Evolutionary conservation across 2,113 vertebrate genomes (phyloP).

Genomic region (Pseudopipra pipra): DNA sequence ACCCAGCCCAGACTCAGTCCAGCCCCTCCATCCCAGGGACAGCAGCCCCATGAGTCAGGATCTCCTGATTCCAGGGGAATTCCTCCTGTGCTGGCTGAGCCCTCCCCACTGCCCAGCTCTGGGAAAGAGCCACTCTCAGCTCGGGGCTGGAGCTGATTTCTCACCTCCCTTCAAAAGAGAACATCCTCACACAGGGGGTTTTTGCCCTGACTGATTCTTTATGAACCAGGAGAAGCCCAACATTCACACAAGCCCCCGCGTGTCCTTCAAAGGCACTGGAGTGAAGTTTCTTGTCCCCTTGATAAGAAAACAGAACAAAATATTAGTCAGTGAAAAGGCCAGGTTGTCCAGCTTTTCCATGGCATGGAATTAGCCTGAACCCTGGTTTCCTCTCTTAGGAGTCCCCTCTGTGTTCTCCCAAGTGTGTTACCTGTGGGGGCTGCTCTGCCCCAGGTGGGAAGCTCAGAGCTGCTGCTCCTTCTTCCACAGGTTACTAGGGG

Average conservation of each 20-base stretch:
- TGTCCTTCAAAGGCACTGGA: neutral
- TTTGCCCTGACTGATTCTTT: neutral
- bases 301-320: neutral
- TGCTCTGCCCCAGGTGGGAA: rapidly evolving
- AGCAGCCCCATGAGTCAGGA: constrained; percentile 39
- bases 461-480: neutral
- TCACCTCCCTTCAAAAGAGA: constrained; percentile 27
- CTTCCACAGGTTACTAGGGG: neutral
- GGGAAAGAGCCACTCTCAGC: constrained; percentile 14
- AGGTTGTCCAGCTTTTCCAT: neutral
- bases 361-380: neutral
- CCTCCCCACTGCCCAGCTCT: neutral
- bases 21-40: neutral
- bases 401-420: neutral
- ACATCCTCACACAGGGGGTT: neutral
- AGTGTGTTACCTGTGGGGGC: neutral
- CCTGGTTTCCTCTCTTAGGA: neutral
- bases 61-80: constrained; percentile 53
- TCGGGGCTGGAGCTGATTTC: neutral
- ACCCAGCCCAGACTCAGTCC: constrained; percentile 12
- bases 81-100: constrained; percentile 43
- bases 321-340: neutral
- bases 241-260: neutral
- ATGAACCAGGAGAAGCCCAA: neutral
- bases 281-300: neutral